These are phyloP conservation scores for Notolabrus celidotus DNA, from an alignment of 2,797 vertebrate genomes.

Conservation along the genomic window DNA sequence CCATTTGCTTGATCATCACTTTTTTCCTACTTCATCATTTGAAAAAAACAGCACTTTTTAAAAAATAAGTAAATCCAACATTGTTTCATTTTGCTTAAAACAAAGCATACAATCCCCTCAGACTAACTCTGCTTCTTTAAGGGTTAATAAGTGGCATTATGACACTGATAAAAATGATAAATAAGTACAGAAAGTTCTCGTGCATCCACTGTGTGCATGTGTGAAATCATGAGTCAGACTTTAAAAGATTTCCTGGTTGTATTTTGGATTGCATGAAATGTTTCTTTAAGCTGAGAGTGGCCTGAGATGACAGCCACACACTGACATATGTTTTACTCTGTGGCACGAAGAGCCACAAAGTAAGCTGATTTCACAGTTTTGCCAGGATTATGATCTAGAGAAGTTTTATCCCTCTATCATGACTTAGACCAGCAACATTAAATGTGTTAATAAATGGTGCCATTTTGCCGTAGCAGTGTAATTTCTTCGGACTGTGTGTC, in stretches of 20 bases:
- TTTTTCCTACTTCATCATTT: background rate
- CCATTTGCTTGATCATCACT: too few relatives aligned
- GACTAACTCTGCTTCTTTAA: background rate
- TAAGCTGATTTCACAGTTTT: constrained; percentile 67
- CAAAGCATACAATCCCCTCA: background rate
- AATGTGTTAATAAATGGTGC: constrained; percentile 44
- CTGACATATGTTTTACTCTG: constrained; percentile 44
- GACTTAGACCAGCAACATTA: constrained; percentile 42
- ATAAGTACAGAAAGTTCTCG: background rate
- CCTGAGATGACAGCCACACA: constrained; percentile 19
- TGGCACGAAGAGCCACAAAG: constrained; percentile 46
- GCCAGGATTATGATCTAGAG: constrained; percentile 57
- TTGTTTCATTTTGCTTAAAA: too few relatives aligned
- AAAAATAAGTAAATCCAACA: too few relatives aligned
- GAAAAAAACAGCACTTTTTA: too few relatives aligned
- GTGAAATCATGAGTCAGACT: constrained; percentile 31
- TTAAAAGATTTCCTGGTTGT: constrained; percentile 35
- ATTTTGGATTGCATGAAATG: constrained; percentile 49
- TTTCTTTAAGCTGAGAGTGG: constrained; percentile 46
- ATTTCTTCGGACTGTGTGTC: constrained; percentile 16
- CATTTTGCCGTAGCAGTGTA: constrained; percentile 18
- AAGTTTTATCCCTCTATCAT: constrained; percentile 51
- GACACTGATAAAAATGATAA: background rate
- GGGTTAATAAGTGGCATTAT: background rate
- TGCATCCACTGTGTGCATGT: constrained; percentile 3